Base-by-base conservation (phyloP, 2,888 invertebrate genomes). In the Hybos culiciformis region DNA sequence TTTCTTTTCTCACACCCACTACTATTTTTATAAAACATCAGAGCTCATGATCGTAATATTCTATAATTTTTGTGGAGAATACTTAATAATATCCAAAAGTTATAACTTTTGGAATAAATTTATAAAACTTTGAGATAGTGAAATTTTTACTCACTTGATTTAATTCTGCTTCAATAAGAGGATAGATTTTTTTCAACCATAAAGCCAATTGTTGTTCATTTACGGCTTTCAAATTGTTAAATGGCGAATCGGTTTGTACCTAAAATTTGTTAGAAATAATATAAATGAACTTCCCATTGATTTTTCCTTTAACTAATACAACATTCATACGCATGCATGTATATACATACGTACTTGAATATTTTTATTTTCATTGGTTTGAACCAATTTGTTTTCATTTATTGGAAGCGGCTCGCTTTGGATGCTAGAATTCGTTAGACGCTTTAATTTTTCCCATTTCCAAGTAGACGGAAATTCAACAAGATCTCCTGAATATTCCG, bases 381-480 rank as follows among this genome's bases (percentile, higher is more conserved):
- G 56, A 12, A 53, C 51, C 11, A 48, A 39, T 3, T 46, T 52
- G 46, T 59, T 54, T 14, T 46, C 23, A 24, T 50, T 48, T 1
- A 44, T 6, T 11, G 59, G 56, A 7, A 55, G 39, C 2, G 58
- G 52, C 50, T 61, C 61, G 1, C 61, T 65, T 24, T 53, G 56
- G 2, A 56, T 60, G 37, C 58, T 58, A 37, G 53, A 55, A 21
- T 60, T 54, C 6, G 63, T 59, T 20, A 59, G 52, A 9, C 57
- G 56, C 36, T 58, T 59, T 24, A 55, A 52, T 46, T 61, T 68
- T 47, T 64, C 67, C 7, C 60, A 52, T 45, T 60, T 63, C 58
- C 66, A 66, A 24, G 63, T 61, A 1, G 72, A 67, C 41, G 61
- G 64, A 55, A 71, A 72, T 39, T 70, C 72, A 17, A 70, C 61